Evolutionary conservation across 2,888 invertebrate species (phyloP).

Genomic region (Didymodactylos carnosus): DNA sequence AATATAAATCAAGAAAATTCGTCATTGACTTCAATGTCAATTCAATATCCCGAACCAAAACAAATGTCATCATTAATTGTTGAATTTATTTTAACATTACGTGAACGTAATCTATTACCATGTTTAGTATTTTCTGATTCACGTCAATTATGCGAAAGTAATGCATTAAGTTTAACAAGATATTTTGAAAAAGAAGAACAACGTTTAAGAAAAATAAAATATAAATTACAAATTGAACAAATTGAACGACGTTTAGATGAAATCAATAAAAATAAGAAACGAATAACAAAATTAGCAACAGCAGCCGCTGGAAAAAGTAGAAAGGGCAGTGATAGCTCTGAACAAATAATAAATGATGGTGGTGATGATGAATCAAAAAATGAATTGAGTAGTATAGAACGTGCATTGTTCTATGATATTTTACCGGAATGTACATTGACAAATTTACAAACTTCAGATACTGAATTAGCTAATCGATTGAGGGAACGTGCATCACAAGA

Average conservation of each 20-base stretch:
- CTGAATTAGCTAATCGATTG: not conserved
- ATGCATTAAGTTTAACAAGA: not conserved
- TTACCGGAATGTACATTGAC: not conserved
- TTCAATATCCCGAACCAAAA: not conserved
- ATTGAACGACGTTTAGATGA: not conserved
- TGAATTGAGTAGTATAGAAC: no score
- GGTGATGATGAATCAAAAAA: no score
- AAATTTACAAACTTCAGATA: not conserved
- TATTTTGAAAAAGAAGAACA: not conserved
- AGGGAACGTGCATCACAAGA: not conserved
- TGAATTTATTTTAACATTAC: not conserved
- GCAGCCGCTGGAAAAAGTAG: not conserved
- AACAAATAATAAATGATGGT: no score
- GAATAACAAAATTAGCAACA: not conserved
- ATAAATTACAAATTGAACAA: not conserved
- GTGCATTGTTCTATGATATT: not conserved
- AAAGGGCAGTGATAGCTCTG: not conserved
- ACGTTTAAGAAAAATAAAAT: not conserved
- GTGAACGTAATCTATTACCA: not conserved
- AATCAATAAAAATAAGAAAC: not conserved
- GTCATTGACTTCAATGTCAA: not conserved
- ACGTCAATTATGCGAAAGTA: constrained; percentile 4
- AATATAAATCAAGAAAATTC: no score
- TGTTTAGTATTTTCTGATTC: not conserved
- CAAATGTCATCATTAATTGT: not conserved